Base-by-base conservation (phyloP, 1,140 invertebrate genomes). In the Zaprionus ghesquierei region DNA sequence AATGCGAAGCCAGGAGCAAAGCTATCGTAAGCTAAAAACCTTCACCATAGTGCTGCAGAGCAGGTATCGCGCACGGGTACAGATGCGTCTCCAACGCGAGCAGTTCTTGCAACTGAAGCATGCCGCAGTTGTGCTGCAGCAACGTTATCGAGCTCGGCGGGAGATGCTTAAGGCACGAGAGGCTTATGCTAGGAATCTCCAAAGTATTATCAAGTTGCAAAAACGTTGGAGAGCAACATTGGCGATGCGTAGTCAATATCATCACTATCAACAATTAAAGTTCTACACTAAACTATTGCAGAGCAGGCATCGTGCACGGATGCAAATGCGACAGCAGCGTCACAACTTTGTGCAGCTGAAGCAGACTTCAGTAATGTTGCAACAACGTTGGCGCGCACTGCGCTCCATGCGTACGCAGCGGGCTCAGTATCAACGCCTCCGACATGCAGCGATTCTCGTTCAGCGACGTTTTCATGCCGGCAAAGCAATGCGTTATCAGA, bases 391-490 rank as follows among this genome's bases (percentile, higher is more conserved):
- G 29, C 75, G 85, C 6, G 84, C 75, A 4, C 65, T 74, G 29
- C 15, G 65, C 18, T 8, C 55, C 2, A 91, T 87, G 75, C 79
- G 63, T 22, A 22, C 56, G 6, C 64, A 72, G 12, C 65, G 72
- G 0, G n/a, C 27, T 1, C 15, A 69, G 18, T 93, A 70, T 56
- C 18, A 76, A 0, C 63, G 69, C 1, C 61, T 85, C 3, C 58
- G 62, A 4, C 22, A 62, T 5, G 70, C 91, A 20, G 89, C 90
- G 1, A 70, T 93, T 0, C 73, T 66, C 5, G 87, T 95, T 6
- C 94, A 94, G 63, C 92, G 92, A 38, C 68, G 74, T 13, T 94
- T 93, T 80, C 92, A 92, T 82, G 92, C 92, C 15, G 78, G 92
- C 31, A 54, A 75, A 35, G 22, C 50, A 54, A 92, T 65, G 89